These are phyloP conservation scores for Henricia sp. DNA, from an alignment of 53 echinoderm and acorn worm species.

Conservation along the genomic window DNA sequence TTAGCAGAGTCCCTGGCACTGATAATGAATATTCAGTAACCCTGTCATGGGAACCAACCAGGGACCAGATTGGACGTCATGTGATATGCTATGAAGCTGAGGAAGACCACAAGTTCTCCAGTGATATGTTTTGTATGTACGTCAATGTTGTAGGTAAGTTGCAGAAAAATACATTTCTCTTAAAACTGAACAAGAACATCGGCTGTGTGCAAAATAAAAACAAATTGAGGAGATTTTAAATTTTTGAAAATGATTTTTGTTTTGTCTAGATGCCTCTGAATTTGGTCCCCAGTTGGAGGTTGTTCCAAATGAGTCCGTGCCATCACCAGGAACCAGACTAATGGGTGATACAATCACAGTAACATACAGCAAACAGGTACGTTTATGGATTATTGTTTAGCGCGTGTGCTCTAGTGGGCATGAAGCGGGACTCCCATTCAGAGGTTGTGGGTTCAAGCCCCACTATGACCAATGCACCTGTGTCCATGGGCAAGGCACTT, in stretches of 20 bases:
- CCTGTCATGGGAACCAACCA: slow-evolving; percentile 58
- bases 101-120: slow-evolving; percentile 55
- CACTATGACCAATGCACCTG: too few relatives aligned
- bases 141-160: slow-evolving; percentile 59
- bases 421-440: too few relatives aligned
- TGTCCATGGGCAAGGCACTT: too few relatives aligned
- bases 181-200: too few relatives aligned
- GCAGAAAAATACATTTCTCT: background rate
- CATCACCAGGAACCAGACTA: slow-evolving; percentile 37
- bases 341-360: slow-evolving; percentile 21
- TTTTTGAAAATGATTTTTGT: background rate
- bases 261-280: slow-evolving; percentile 16
- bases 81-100: slow-evolving; percentile 57
- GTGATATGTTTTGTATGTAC: slow-evolving; percentile 58
- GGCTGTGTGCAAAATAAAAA: too few relatives aligned
- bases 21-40: slow-evolving; percentile 48
- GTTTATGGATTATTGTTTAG: background rate
- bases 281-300: slow-evolving; percentile 31
- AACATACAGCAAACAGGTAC: slow-evolving; percentile 39
- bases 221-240: too few relatives aligned
- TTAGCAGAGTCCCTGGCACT: slow-evolving; percentile 42
- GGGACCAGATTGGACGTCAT: slow-evolving; percentile 61
- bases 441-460: too few relatives aligned
- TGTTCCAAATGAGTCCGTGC: slow-evolving; percentile 20
- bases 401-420: too few relatives aligned